These are phyloP conservation scores for Lytechinus variegatus DNA, from an alignment of 35 echinoderm and acorn worm species.

Conservation along the genomic window DNA sequence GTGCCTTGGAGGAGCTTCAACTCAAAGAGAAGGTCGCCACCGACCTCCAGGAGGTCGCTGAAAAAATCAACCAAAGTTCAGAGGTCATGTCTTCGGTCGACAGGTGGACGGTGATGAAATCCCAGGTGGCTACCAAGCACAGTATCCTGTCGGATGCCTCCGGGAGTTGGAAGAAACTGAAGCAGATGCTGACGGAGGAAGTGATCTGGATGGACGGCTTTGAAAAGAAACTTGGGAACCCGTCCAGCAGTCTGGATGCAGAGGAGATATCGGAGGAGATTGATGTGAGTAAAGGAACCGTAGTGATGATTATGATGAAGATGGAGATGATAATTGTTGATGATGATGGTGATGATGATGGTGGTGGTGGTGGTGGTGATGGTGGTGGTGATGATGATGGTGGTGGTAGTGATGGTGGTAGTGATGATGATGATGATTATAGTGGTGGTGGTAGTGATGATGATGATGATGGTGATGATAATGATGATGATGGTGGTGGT, in stretches of 20 bases:
- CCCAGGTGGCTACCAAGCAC: slow-evolving; percentile 63
- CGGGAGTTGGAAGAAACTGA: slow-evolving; percentile 81
- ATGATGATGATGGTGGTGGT: slow-evolving; percentile 33
- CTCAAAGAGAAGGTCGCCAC: slow-evolving; percentile 66
- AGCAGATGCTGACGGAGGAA: slow-evolving; percentile 79
- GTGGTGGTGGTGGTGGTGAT: slow-evolving; percentile 8
- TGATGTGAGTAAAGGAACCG: slow-evolving; percentile 65
- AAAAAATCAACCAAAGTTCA: slow-evolving; percentile 50
- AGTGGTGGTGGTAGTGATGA: neutral
- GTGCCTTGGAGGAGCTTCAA: slow-evolving; percentile 66
- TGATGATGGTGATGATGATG: neutral
- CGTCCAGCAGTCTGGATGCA: slow-evolving; percentile 88
- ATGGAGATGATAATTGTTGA: neutral
- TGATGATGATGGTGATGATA: neutral
- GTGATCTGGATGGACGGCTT: slow-evolving; percentile 90
- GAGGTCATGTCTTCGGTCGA: slow-evolving; percentile 59
- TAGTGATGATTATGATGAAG: neutral
- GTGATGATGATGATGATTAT: slow-evolving; percentile 34
- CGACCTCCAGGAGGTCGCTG: slow-evolving; percentile 50
- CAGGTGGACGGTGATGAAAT: slow-evolving; percentile 64
- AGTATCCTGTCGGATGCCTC: slow-evolving; percentile 73
- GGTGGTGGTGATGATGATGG: slow-evolving; percentile 1
- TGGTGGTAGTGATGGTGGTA: slow-evolving; percentile 10
- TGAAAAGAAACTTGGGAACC: slow-evolving; percentile 88
- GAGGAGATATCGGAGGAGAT: slow-evolving; percentile 97